These are phyloP conservation scores for Notamacropus eugenii DNA, from an alignment of 2,797 vertebrate genomes.

Conservation along the genomic window DNA sequence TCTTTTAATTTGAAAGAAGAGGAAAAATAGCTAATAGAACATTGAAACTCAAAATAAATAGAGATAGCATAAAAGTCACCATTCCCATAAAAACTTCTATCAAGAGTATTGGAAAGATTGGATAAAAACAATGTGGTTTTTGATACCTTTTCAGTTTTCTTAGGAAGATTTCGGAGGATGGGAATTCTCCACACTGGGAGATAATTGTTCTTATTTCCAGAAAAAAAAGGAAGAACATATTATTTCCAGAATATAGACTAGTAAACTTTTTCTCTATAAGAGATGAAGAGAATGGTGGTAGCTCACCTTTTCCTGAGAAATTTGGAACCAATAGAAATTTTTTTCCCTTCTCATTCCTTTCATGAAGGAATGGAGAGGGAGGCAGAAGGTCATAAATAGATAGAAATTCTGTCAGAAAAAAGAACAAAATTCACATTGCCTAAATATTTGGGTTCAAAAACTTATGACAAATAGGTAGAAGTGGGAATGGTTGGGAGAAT, in stretches of 20 bases:
- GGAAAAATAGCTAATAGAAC: not conserved
- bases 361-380: no score
- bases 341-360: not conserved
- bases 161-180: not conserved
- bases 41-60: not conserved
- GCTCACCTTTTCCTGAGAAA: no score
- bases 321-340: not conserved
- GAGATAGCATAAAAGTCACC: not conserved
- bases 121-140: not conserved
- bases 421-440: no score
- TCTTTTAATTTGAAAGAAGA: not conserved
- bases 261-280: no score
- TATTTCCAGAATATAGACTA: not conserved
- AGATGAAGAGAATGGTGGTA: no score
- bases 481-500: not conserved
- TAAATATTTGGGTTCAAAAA: not conserved
- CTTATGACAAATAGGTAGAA: not conserved
- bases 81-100: not conserved
- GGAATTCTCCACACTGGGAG: not conserved
- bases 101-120: not conserved
- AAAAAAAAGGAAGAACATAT: not conserved
- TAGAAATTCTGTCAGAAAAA: no score
- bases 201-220: not conserved
- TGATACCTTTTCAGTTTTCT: not conserved
- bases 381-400: no score